Base-by-base conservation (phyloP, 2,797 vertebrate species). In the Tapera naevia region DNA sequence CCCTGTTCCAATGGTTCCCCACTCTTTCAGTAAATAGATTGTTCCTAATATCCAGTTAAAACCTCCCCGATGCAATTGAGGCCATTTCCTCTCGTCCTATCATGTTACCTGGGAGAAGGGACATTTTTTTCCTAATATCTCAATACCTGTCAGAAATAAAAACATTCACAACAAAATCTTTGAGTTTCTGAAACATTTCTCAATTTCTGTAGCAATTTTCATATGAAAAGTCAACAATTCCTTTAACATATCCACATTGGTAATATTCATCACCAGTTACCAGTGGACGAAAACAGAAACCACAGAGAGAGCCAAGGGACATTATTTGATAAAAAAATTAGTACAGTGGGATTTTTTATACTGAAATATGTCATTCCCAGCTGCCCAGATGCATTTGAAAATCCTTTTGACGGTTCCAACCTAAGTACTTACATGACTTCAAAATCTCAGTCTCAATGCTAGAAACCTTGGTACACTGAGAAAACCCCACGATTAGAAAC, bases 311-410 rank as follows among this genome's bases (percentile, higher is more conserved):
- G 8, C 10, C 56, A 75, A 64, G 58, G 37, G 24, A 70, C 8
- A 78, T 10, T 13, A 70, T 45, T 86, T 48, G 51, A 66, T 18
- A 76, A 17, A 35, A 75, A 91, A 54, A n/a, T 30, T 64, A 72
- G 24, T 30, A 73, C 48, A 72, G 60, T 64, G 56, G n/a, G 45
- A 85, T 27, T 71, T 80, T 83, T 57, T 51, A 53, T 37, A 76
- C 11, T 56, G 46, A 88, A 76, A 37, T 8, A 32, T 6, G 9
- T 22, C 57, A 61, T 76, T 83, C 41, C 50, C 54, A 69, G 6
- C 19, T 92, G 22, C 30, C 43, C 46, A 65, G 9, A 74, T 65
- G 28, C 57, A 82, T 61, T 64, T 82, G 65, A 82, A 79, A 92
- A 92, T 57, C 61, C 24, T 89, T 65, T 35, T 1, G 3, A 76